Conservation (phyloP, 2,113 vertebrate genomes). For the Tupaia tana region DNA sequence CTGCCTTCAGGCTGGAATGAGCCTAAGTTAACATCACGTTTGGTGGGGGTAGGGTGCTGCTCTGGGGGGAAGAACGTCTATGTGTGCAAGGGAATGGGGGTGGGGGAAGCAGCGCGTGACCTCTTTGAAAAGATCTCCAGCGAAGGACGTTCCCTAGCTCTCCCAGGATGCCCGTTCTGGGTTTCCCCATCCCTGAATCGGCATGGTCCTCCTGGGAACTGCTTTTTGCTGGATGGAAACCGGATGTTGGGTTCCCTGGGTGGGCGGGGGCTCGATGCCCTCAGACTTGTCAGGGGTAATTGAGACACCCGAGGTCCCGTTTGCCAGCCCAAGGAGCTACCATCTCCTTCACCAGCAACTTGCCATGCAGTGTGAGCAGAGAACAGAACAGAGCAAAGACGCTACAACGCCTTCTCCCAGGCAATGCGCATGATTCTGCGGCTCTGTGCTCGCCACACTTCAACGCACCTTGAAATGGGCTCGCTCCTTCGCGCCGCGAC, state of each 20-base stretch:
- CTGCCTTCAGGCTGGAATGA: conserved; percentile 62
- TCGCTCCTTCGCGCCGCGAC: conserved; percentile 83
- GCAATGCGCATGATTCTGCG: conserved; percentile 99
- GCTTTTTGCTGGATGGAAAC: conserved; percentile 66
- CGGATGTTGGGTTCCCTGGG: conserved; percentile 70
- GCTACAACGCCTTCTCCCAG: conserved; percentile 77
- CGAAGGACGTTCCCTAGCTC: conserved; percentile 69
- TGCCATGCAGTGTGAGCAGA: conserved; percentile 66
- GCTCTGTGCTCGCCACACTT: conserved; percentile 93
- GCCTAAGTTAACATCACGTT: conserved; percentile 43
- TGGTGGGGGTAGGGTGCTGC: conserved; percentile 12
- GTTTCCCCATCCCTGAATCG: conserved; percentile 69
- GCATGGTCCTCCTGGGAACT: conserved; percentile 62
- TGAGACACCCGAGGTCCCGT: conserved; percentile 25
- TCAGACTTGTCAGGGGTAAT: conserved; percentile 18
- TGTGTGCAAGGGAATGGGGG: background rate
- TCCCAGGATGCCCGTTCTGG: conserved; percentile 50
- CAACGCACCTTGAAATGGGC: conserved; percentile 97
- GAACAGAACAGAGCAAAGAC: conserved; percentile 3
- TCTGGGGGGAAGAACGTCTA: background rate
- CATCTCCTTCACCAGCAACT: conserved; percentile 64
- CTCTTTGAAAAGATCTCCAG: conserved; percentile 66
- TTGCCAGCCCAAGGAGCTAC: background rate
- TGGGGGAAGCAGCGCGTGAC: conserved; percentile 34
- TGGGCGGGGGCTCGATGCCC: conserved; percentile 62